A percentile compares a stretch with the other conserved stretches of the same genome.
phyloP scores from a whole-genome alignment of 2,797 vertebrate species.

The Muscicapa comitata region DNA sequence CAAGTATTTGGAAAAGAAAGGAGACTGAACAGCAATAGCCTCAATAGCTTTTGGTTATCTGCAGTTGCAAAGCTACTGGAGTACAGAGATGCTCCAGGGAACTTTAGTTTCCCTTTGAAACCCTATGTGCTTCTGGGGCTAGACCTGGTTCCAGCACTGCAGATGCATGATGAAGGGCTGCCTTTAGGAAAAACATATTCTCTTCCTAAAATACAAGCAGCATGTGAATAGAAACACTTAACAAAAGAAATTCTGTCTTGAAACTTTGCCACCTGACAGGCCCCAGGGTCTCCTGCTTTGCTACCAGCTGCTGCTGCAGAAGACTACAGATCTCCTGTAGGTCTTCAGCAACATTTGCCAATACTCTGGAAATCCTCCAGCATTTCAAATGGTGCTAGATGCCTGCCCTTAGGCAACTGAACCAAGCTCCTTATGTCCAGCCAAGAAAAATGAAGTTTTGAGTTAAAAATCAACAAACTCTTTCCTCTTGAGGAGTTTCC shows the following conservation, averaged over 20 bases:
- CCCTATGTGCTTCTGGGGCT: background rate
- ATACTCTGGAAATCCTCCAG: background rate
- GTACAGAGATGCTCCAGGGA: background rate
- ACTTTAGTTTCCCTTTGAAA: background rate
- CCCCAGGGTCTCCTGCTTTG: background rate
- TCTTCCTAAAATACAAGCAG: background rate
- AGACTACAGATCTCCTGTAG: background rate
- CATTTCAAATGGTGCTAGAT: background rate
- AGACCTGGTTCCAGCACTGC: background rate
- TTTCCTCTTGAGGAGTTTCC: background rate
- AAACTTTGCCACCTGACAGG: background rate
- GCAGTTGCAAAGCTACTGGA: background rate
- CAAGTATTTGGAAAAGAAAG: background rate
- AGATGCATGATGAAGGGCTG: background rate
- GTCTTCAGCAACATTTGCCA: background rate
- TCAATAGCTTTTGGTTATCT: background rate
- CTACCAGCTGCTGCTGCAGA: background rate
- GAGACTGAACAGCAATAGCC: background rate
- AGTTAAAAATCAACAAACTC: background rate
- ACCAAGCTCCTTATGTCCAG: background rate
- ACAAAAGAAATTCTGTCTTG: background rate
- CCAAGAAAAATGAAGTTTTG: background rate
- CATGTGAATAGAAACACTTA: background rate
- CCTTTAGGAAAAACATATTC: background rate
- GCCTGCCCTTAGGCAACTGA: background rate